These are phyloP conservation scores for Cydia splendana DNA, from an alignment of 1,140 invertebrate genomes.

Conservation along the genomic window DNA sequence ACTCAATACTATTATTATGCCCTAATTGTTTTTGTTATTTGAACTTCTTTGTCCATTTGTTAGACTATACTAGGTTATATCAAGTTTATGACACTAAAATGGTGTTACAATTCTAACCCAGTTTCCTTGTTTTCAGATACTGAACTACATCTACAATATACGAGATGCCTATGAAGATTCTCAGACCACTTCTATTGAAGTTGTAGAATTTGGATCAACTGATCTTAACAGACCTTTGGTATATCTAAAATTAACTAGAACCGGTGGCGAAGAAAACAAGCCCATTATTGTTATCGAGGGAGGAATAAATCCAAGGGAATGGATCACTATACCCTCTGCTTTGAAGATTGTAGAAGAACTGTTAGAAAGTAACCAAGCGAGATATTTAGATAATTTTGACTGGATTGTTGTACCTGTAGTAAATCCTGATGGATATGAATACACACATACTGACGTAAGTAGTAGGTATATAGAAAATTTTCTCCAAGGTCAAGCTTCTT, in stretches of 20 bases:
- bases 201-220: constrained; percentile 55
- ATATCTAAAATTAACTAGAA: constrained; percentile 52
- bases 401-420: constrained; percentile 86
- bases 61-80: no score
- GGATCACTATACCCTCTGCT: constrained; percentile 80
- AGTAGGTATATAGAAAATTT: background rate
- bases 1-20: no score
- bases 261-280: constrained; percentile 37
- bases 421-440: constrained; percentile 91
- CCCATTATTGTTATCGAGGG: constrained; percentile 71
- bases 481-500: no score
- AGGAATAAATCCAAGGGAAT: constrained; percentile 83
- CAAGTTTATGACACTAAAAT: background rate
- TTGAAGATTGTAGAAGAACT: constrained; percentile 79
- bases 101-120: background rate
- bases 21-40: no score
- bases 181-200: constrained; percentile 40
- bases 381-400: constrained; percentile 80
- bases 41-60: no score
- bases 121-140: constrained; percentile 54
- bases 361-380: constrained; percentile 48
- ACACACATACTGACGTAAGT: constrained; percentile 82
- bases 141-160: constrained; percentile 48
- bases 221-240: constrained; percentile 55
- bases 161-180: constrained; percentile 45